These are phyloP conservation scores for Desoria tigrina DNA, from an alignment of 2,888 invertebrate species.

Conservation along the genomic window DNA sequence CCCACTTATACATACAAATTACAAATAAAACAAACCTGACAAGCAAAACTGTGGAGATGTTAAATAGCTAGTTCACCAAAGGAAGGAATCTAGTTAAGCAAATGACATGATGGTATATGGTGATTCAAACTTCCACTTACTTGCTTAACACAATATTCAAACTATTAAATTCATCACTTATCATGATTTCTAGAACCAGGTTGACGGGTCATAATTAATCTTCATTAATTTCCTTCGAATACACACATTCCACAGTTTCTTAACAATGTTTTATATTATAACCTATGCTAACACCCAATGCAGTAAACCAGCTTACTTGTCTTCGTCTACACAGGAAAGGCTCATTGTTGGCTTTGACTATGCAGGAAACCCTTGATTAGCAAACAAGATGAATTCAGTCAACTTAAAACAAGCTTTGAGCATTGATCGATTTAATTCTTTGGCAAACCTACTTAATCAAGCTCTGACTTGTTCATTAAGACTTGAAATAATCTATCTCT, in stretches of 20 bases:
- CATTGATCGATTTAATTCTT: not conserved
- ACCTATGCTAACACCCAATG: not conserved
- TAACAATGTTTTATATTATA: not conserved
- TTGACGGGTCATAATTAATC: constrained; percentile 43
- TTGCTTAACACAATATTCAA: too few relatives aligned
- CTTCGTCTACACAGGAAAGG: too few relatives aligned
- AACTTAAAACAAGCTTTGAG: constrained; percentile 2
- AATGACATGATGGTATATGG: not conserved
- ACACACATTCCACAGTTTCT: not conserved
- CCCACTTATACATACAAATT: constrained; percentile 6
- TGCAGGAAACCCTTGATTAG: not conserved
- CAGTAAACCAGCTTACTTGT: not conserved
- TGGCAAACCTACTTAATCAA: constrained; percentile 5
- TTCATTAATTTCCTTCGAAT: constrained; percentile 29
- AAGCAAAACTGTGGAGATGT: not conserved
- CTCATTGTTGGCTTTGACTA: not conserved
- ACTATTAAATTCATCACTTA: too few relatives aligned
- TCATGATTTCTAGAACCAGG: constrained; percentile 20
- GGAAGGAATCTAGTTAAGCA: not conserved
- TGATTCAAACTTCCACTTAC: too few relatives aligned
- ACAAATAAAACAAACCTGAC: not conserved
- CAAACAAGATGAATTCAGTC: not conserved
- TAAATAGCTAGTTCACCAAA: not conserved
- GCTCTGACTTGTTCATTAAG: constrained; percentile 21
- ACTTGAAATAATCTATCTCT: constrained; percentile 7